These are phyloP conservation scores for Limnephilus rhombicus DNA, from an alignment of 2,888 invertebrate species.

Conservation along the genomic window DNA sequence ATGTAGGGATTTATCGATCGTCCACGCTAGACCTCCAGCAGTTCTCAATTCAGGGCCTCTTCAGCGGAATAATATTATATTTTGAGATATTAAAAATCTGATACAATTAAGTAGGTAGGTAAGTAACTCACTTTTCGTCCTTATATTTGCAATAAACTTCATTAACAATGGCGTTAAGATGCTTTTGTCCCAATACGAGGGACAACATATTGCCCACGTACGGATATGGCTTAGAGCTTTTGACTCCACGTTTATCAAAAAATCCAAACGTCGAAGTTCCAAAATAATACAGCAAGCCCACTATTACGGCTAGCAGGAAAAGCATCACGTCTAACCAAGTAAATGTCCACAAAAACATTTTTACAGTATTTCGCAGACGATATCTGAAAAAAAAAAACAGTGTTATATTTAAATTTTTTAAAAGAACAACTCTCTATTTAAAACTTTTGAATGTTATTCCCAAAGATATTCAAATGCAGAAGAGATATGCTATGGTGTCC, in stretches of 20 bases:
- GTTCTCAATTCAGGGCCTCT: too few relatives aligned
- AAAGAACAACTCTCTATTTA: too few relatives aligned
- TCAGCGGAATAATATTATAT: too few relatives aligned
- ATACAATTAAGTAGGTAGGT: neutral
- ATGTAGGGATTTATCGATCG: too few relatives aligned
- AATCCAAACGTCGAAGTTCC: neutral
- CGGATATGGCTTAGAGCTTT: neutral
- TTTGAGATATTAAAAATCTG: too few relatives aligned
- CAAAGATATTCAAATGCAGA: too few relatives aligned
- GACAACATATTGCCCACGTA: constrained; percentile 19
- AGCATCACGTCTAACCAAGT: neutral
- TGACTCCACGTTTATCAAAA: constrained; percentile 39
- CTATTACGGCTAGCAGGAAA: neutral
- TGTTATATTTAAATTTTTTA: too few relatives aligned
- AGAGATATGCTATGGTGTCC: too few relatives aligned
- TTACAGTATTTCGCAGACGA: neutral
- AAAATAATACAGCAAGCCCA: constrained; percentile 10
- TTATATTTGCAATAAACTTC: constrained; percentile 38
- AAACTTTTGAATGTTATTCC: too few relatives aligned
- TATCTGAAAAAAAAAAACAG: constrained; percentile 9
- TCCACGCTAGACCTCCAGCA: too few relatives aligned
- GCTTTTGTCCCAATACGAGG: constrained; percentile 6
- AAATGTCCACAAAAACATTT: neutral
- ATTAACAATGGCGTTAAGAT: constrained; percentile 8
- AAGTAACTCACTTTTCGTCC: constrained; percentile 43